phyloP scores from a whole-genome alignment of 2,797 vertebrate species.

The Ficedula albicollis region DNA sequence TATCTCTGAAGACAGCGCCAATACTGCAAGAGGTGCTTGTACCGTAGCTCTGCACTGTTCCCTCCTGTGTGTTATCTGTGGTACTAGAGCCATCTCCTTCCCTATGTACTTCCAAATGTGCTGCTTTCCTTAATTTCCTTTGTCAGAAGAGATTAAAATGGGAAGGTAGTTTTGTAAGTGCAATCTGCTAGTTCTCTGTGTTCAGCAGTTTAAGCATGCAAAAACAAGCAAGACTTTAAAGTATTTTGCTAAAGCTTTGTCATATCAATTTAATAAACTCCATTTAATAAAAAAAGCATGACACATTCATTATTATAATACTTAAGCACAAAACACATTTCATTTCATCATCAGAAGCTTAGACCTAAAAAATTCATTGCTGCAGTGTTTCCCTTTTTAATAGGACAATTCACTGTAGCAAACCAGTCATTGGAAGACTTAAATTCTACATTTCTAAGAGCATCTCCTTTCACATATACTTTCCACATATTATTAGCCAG shows the following conservation, averaged over 20 bases:
- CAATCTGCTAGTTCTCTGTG: slow-evolving; percentile 30
- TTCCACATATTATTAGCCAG: background rate
- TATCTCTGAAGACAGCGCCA: slow-evolving; percentile 93
- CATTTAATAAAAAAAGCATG: background rate
- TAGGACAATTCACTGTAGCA: background rate
- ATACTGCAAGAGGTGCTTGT: slow-evolving; percentile 86
- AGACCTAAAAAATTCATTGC: background rate
- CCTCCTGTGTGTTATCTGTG: slow-evolving; percentile 97
- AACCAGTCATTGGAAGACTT: background rate
- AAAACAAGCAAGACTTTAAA: slow-evolving; percentile 28
- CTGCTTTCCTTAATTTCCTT: slow-evolving; percentile 99
- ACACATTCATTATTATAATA: background rate
- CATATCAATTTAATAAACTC: background rate
- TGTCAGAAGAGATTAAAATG: slow-evolving; percentile 84
- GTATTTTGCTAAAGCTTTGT: background rate
- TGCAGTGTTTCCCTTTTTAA: background rate
- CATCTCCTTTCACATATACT: background rate
- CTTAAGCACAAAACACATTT: background rate
- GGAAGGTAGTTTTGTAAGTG: slow-evolving; percentile 73
- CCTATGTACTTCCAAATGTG: slow-evolving; percentile 97
- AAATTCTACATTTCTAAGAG: background rate
- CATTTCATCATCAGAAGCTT: background rate
- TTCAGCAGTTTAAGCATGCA: slow-evolving; percentile 64
- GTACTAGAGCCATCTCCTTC: slow-evolving; percentile 99
- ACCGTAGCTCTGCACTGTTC: slow-evolving; percentile 84